Conservation (phyloP, 2,888 invertebrate genomes). For the Gasteruption jaculator region DNA sequence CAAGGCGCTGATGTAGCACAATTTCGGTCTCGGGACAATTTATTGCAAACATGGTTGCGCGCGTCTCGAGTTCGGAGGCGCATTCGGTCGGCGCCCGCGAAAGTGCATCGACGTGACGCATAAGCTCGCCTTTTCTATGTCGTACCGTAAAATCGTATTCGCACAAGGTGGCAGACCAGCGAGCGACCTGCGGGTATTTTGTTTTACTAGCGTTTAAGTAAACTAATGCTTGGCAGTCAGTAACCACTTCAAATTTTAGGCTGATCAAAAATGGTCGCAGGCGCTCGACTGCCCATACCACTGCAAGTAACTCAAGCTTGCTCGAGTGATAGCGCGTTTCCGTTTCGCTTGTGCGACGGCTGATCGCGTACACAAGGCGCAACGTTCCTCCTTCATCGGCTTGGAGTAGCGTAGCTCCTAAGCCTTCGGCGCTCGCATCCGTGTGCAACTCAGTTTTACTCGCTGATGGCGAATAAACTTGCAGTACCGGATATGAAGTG, state of each 20-base stretch:
- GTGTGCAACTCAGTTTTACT: slow-evolving; percentile 21
- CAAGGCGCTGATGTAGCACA: slow-evolving; percentile 7
- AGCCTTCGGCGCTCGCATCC: slow-evolving; percentile 17
- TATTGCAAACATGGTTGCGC: not conserved
- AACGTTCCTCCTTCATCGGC: slow-evolving; percentile 18
- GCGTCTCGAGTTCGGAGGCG: no score
- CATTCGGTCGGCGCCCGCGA: slow-evolving; percentile 11
- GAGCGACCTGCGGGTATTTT: slow-evolving; percentile 11
- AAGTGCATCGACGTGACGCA: slow-evolving; percentile 11
- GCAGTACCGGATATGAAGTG: slow-evolving; percentile 12
- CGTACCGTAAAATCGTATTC: slow-evolving; percentile 10
- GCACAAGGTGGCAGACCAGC: slow-evolving; percentile 8
- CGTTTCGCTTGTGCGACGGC: slow-evolving; percentile 21
- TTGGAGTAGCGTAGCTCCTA: slow-evolving; percentile 22
- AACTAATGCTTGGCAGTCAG: slow-evolving; percentile 23
- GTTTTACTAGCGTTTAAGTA: slow-evolving; percentile 7
- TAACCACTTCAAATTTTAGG: slow-evolving; percentile 24
- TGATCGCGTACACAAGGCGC: slow-evolving; percentile 26
- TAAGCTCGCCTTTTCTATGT: slow-evolving; percentile 11
- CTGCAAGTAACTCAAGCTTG: slow-evolving; percentile 26
- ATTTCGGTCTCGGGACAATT: slow-evolving; percentile 7
- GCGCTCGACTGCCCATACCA: slow-evolving; percentile 23
- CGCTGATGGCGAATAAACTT: slow-evolving; percentile 12
- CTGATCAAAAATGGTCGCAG: slow-evolving; percentile 27
- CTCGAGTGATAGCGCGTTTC: slow-evolving; percentile 24